Base-by-base conservation (phyloP, 1,140 invertebrate genomes). In the Polyergus mexicanus region DNA sequence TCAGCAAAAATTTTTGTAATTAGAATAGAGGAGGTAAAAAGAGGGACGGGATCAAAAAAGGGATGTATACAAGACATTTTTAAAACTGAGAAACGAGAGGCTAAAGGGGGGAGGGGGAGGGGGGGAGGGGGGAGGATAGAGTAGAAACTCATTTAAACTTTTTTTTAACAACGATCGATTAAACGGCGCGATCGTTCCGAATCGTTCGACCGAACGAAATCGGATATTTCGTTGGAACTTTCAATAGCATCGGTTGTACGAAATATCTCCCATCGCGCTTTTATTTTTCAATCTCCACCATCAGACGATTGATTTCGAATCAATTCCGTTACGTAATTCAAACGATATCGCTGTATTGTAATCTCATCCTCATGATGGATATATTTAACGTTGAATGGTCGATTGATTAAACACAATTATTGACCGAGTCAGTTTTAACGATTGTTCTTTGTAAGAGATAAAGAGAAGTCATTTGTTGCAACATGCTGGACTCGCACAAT, bases 91-190 rank as follows among this genome's bases (percentile, higher is more conserved):
- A 75, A 69, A 19, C 51, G 35, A 63, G 10, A 13, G 51, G n/a
- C 11, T 44, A 11, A 38, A 63, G 35, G 41, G 44, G 13, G 62
- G 41, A 3, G n/a, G n/a, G n/a, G n/a, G n/a, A n/a, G n/a, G n/a
- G n/a, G n/a, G n/a, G n/a, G n/a, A n/a, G n/a, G n/a, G n/a, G n/a
- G n/a, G 44, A 19, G 62, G 41, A 3, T 41, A 58, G 25, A n/a
- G 6, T 25, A 41, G 80, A 87, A 87, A 85, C 74, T 89, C 85
- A 85, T 89, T 90, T 87, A 19, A 47, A 60, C 66, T 84, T 87
- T 90, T 75, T 69, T 65, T 80, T 56, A 11, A 5, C 16, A 56
- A 32, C 35, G 51, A 60, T 76, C 88, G 58, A 56, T 89, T 89
- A 89, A 90, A 89, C 25, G 81, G 63, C 58, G 41, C 6, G 62